Base-by-base conservation (phyloP, 2,888 invertebrate species). In the Cremastinae sp. region DNA sequence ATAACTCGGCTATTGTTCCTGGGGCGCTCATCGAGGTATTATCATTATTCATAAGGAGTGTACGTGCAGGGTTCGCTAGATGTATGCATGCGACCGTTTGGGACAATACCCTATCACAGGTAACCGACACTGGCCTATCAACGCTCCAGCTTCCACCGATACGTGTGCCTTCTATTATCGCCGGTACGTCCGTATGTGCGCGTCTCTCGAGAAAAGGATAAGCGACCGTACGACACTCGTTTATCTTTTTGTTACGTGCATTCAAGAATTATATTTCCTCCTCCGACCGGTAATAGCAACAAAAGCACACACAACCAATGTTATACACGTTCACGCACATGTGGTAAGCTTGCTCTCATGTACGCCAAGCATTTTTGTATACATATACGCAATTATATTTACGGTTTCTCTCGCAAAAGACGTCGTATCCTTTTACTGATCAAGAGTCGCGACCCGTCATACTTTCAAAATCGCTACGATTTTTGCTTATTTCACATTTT, bases 1-100 rank as follows among this genome's bases (percentile, higher is more conserved):
- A 84, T 84, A 85, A 83, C 84, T 86, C 83, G 83, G 74, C 84
- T 84, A 86, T 86, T 86, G 86, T 86, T 86, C 86, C 83, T 80
- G 78, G 80, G 79, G 82, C 82, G 82, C 80, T 83, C 80, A 82
- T 82, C 84, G 81, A 80, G 79, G 82, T 82, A 85, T 85, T 85
- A 85, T 85, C 86, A 82, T 85, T 85, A 85, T 85, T 85, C 85
- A 85, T 84, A 85, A 83, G 81, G 81, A 81, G 66, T 66, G 49
- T 49, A 58, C 73, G 43, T 20, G 28, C 39, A n/a, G 16, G 12
- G 22, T 3, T 7, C 12, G 53, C 14, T 14, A 18, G 35, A 20
- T 61, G 49, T 56, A 41, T 35, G 10, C 35, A 14, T 65, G 59
- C 65, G 70, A 74, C 59, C 51, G 64, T 73, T 71, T 41, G 59